Evolutionary conservation across 2,797 vertebrate species (phyloP), one percentile per base, ranked within the genome.

Genomic region (Hippoglossus hippoglossus): DNA sequence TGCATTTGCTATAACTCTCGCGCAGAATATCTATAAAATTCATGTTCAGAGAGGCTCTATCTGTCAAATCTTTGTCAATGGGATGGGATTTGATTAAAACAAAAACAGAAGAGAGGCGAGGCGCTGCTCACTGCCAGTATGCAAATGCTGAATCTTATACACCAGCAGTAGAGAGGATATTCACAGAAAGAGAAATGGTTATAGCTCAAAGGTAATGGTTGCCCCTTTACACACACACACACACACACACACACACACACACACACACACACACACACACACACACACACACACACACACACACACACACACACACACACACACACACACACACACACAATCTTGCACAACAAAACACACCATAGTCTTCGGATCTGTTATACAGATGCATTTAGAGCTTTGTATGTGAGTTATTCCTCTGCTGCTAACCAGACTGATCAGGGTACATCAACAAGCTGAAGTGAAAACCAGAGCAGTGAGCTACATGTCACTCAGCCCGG

Each of bases 61-160:
- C 84, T 87, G 82, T 92, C 87, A 92, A 92, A 91, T 87, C 81
- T 82, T 79, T 85, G 86, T 91, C 89, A 89, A 88, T 87, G 80
- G 82, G 77, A 85, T 79, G 67, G 78, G 67, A 90, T 90, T 87
- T 91, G 87, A 92, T 92, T 91, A 90, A 91, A 91, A 88, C 77
- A 89, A 89, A 90, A 90, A 90, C 82, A 88, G 73, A 67, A 60
- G 75, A 84, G 77, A 87, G 81, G 79, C 64, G 63, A 84, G 78
- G 85, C 60, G 24, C 85, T 49, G 75, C 87, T 73, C 36, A 46
- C 84, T 84, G 86, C 82, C 88, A 85, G 88, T 90, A 93, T 91
- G 92, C 91, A 89, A 91, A 92, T 92, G 75, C 26, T 8, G 74
- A 88, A 87, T 90, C 81, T 82, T 93, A 93, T 88, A 90, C 80